These are phyloP conservation scores for Pelmatolapia mariae DNA, from an alignment of 2,113 vertebrate genomes.

Conservation along the genomic window DNA sequence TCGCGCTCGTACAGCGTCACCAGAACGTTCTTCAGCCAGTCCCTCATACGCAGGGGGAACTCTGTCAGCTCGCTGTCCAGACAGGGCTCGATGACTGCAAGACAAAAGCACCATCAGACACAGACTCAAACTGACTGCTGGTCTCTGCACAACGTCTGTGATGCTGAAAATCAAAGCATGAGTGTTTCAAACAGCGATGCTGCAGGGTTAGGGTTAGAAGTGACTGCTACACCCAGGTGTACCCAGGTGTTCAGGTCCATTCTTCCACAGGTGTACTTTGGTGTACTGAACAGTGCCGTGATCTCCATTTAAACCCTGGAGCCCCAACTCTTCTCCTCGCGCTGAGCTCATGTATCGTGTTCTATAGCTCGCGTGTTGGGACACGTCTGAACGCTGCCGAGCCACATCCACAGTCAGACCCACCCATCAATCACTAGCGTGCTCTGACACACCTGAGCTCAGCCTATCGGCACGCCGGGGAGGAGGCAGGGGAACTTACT, in stretches of 20 bases:
- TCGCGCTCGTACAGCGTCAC: conserved; percentile 93
- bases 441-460: background rate
- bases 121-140: background rate
- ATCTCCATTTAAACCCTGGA: conserved; percentile 56
- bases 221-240: background rate
- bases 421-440: background rate
- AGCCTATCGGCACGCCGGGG: background rate
- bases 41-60: conserved; percentile 97
- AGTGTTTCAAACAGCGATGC: background rate
- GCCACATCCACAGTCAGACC: background rate
- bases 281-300: background rate
- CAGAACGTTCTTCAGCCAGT: conserved; percentile 99
- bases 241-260: background rate
- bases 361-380: conserved; percentile 15
- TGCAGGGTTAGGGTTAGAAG: background rate
- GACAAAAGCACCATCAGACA: background rate
- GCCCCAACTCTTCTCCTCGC: conserved; percentile 1
- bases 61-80: conserved; percentile 87
- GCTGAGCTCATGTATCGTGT: background rate
- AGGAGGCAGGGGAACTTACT: background rate
- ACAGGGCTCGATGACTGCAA: conserved; percentile 84
- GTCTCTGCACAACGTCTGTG: background rate
- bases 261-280: background rate
- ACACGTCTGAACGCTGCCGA: background rate
- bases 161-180: background rate